Evolutionary conservation across 2,797 vertebrate species (phyloP), one percentile per base, ranked within the genome.

Genomic region (Artibeus jamaicensis): DNA sequence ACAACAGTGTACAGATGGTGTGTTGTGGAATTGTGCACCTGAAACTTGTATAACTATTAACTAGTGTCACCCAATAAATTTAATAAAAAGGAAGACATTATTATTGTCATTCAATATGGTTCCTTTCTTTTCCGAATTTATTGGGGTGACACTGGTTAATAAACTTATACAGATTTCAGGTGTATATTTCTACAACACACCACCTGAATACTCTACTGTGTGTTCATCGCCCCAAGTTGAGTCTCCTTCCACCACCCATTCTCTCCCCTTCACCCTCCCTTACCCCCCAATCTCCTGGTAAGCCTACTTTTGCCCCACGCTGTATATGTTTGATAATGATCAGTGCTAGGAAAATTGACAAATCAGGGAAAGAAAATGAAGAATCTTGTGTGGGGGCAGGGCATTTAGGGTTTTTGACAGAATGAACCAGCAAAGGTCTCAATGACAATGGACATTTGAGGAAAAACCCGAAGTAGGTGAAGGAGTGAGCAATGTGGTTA

Each of bases 361-460:
- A 81, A 39, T 82, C 44, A 46, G 65, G 50, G 15, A 44, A 65
- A 74, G 46, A 4, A 73, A 39, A 48, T 53, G 29, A 48, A 85
- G 6, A 39, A 48, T 10, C 12, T 32, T 0, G 2, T 42, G 32
- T n/a, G 1, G 9, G 22, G 73, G 59, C 16, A 8, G 19, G 65
- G 39, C 42, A 53, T 9, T 4, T 19, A 34, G 16, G 57, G 57
- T 32, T 37, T 24, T 12, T 10, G 32, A 86, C 0, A 34, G 46
- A n/a, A 78, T 10, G 48, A 53, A 39, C 62, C 22, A 87, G 44
- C 29, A 9, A n/a, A 55, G 15, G 34, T 57, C 57, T 42, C 77
- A 9, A 1, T 21, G 74, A 70, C 26, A 59, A 74, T 5, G 26
- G 55, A 50, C 29, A 9, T 5, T 12, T 29, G 37, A 48, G 81